Base-by-base conservation (phyloP, 2,888 invertebrate species). In the Cantharis rufa region DNA sequence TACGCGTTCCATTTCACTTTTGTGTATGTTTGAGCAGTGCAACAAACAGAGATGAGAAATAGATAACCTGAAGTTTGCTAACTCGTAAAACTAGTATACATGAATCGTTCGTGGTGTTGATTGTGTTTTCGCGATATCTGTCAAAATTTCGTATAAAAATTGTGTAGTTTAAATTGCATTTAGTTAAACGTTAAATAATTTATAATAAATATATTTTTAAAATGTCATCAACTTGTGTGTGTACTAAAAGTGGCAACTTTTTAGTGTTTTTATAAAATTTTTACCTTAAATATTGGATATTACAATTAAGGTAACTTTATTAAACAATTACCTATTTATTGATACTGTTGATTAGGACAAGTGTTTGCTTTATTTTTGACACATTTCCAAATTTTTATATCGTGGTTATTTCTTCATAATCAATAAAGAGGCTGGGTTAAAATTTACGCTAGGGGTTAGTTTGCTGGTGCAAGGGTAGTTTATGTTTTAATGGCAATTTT, bases 111-210 rank as follows among this genome's bases (percentile, higher is more conserved):
- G 64, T 63, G 21, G 74, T 75, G 75, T 75, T 72, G 75, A 75
- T 69, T 71, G 75, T 75, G 75, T 72, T 72, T 75, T 71, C 71
- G 48, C 71, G 69, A 66, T 75, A 69, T 62, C 75, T 75, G 75
- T 75, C 75, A 75, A 71, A 75, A 75, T 75, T 71, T 71, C 18
- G 9, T 68, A 69, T 71, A 75, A 48, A 69, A 62, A 72, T 69
- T 69, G 70, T 32, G 27, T 70, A 48, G n/a, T 48, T 48, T 48
- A 48, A 48, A 48, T 48, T 48, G n/a, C 7, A 48, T 48, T 48
- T n/a, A 48, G 48, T 48, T 48, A 48, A 48, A n/a, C n/a, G n/a
- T 48, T 48, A 48, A 48, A 48, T 48, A n/a, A 48, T 13, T n/a
- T 48, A 0, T 48, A 48, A n/a, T 9, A 48, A 48, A 48, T n/a